Conservation (phyloP, 2,888 invertebrate species). For the Mayetiola destructor region DNA sequence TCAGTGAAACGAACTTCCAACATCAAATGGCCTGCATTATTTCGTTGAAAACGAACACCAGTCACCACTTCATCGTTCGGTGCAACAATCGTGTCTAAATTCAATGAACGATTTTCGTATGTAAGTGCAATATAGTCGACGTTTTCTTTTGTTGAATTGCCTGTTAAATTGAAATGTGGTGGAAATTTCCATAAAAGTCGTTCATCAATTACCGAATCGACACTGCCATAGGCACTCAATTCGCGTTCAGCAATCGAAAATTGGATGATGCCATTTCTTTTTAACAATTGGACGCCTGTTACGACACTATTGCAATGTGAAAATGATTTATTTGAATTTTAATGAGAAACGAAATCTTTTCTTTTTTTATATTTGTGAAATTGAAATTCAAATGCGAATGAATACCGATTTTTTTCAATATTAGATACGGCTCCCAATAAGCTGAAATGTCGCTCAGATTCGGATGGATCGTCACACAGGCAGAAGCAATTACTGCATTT, state of each 20-base stretch:
- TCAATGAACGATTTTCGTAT: slow-evolving; percentile 54
- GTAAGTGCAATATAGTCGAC: slow-evolving; percentile 54
- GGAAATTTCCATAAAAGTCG: background rate
- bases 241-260: slow-evolving; percentile 55
- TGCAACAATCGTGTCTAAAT: slow-evolving; percentile 54
- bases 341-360: slow-evolving; percentile 3
- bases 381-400: background rate
- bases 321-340: slow-evolving; percentile 18
- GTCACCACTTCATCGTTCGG: slow-evolving; percentile 44
- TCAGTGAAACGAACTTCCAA: slow-evolving; percentile 58
- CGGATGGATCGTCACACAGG: slow-evolving; percentile 37
- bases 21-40: slow-evolving; percentile 57
- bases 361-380: slow-evolving; percentile 22
- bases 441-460: slow-evolving; percentile 39
- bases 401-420: slow-evolving; percentile 21
- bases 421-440: slow-evolving; percentile 30
- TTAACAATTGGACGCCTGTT: slow-evolving; percentile 54
- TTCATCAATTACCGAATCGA: slow-evolving; percentile 29
- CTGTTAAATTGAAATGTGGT: slow-evolving; percentile 27
- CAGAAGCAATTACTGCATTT: slow-evolving; percentile 43
- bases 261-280: slow-evolving; percentile 55
- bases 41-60: slow-evolving; percentile 50
- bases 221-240: slow-evolving; percentile 43
- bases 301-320: slow-evolving; percentile 44
- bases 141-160: slow-evolving; percentile 35